Evolutionary conservation across 2,888 invertebrate genomes (phyloP), one percentile per base, ranked within the genome.

Genomic region (Rhagonycha lutea): DNA sequence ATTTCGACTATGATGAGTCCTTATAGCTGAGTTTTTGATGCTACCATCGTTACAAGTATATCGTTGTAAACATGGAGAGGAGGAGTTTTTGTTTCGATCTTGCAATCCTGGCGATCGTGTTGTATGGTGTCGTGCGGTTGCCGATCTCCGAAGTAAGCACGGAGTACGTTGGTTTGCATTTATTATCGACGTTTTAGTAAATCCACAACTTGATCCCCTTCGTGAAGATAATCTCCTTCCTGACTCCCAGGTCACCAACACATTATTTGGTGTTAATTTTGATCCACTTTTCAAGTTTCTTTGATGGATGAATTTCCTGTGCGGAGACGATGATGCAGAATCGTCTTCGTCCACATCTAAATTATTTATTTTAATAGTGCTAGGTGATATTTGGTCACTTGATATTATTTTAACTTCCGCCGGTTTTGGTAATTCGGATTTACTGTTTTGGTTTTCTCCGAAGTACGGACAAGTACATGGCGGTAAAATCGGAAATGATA

Each of bases 381-480:
- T 11, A 14, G 82, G 78, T 4, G 81, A n/a, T 62, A 74, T 68
- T 69, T 75, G 69, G 61, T 78, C 85, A 75, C 84, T 84, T 5
- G 89, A 86, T 18, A 90, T 85, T n/a, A 90, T 90, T 83, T 89
- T 90, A 3, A 91, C 89, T 80, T 91, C 91, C 3, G 89, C 86
- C 0, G 89, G 87, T 63, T 88, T 88, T 2, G 87, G 86, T 4
- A 84, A 86, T 71, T 84, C 86, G 79, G 87, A 88, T 81, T 81
- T 89, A 74, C 91, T 89, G 79, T 90, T 86, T 18, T 92, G 91
- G 2, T 92, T 91, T 78, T 93, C 91, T 0, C 95, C 94, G 83
- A 95, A 95, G 82, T 95, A 95, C 0, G 95, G 94, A 83, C 95
- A 95, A 0, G 94, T 94, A 85, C 95, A 95, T 0, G 94, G 94